These are phyloP conservation scores for Microplitis deprimator DNA, from an alignment of 2,888 invertebrate species.

Conservation along the genomic window DNA sequence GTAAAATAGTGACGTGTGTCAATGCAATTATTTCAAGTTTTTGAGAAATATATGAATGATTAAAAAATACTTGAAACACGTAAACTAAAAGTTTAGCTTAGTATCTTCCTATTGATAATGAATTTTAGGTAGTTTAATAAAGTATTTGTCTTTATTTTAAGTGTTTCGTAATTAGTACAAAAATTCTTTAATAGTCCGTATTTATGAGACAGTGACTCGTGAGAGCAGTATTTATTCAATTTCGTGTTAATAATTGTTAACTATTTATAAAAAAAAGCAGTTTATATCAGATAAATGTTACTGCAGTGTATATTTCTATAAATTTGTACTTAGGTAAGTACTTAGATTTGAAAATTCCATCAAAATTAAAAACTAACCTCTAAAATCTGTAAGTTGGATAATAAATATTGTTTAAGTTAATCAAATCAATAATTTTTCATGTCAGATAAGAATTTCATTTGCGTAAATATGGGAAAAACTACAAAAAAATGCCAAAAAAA, in stretches of 20 bases:
- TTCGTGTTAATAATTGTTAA: slow-evolving; percentile 26
- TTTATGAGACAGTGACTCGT: slow-evolving; percentile 24
- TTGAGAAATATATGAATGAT: slow-evolving; percentile 26
- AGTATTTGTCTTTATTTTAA: slow-evolving; percentile 15
- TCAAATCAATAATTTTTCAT: slow-evolving; percentile 18
- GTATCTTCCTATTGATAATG: slow-evolving; percentile 20
- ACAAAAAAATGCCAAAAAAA: slow-evolving; percentile 2
- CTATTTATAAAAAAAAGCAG: slow-evolving; percentile 19
- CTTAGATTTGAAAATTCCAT: slow-evolving; percentile 25
- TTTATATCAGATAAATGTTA: slow-evolving; percentile 25
- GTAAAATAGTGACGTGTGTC: slow-evolving; percentile 3
- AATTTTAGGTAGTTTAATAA: slow-evolving; percentile 25
- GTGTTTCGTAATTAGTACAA: slow-evolving; percentile 23
- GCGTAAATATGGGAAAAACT: slow-evolving; percentile 18
- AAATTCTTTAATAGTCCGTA: slow-evolving; percentile 22
- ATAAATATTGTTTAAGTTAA: slow-evolving; percentile 30
- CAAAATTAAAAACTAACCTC: slow-evolving; percentile 30
- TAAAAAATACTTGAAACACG: slow-evolving; percentile 17
- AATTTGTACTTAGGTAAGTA: slow-evolving; percentile 32
- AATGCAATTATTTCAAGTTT: slow-evolving; percentile 13
- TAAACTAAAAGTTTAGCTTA: slow-evolving; percentile 18
- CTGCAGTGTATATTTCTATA: slow-evolving; percentile 22
- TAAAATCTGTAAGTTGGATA: slow-evolving; percentile 11
- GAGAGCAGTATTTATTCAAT: slow-evolving; percentile 17
- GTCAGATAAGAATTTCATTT: slow-evolving; percentile 18